A percentile compares a stretch with the other conserved stretches of the same genome.
Conservation (phyloP, 2,888 invertebrate species). For the Nymphalis urticae region DNA sequence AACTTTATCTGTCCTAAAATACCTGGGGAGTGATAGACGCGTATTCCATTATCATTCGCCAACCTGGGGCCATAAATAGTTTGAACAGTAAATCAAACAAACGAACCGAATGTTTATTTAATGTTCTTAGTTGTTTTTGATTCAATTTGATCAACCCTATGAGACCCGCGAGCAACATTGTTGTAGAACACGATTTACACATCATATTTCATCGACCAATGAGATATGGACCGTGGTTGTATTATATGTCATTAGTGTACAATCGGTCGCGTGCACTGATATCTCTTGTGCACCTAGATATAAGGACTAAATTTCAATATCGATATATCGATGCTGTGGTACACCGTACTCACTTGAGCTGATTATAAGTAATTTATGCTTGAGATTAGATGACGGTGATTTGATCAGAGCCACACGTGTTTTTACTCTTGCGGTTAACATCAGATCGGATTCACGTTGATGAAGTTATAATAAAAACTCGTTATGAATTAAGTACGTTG, state of each 20-base stretch:
- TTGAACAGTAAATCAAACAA: constrained; percentile 14
- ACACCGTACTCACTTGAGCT: constrained; percentile 31
- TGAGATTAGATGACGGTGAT: constrained; percentile 41
- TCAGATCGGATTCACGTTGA: constrained; percentile 29
- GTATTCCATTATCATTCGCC: constrained; percentile 17
- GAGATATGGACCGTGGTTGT: constrained; percentile 43
- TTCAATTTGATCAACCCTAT: constrained; percentile 27
- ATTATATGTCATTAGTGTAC: constrained; percentile 57
- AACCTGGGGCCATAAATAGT: constrained; percentile 21
- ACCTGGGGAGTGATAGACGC: constrained; percentile 21
- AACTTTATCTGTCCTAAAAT: constrained; percentile 17
- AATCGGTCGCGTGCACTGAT: constrained; percentile 21
- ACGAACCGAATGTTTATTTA: constrained; percentile 24
- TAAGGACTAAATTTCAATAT: constrained; percentile 16
- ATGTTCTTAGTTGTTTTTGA: constrained; percentile 12
- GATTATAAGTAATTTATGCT: constrained; percentile 42
- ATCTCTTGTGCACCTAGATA: constrained; percentile 2
- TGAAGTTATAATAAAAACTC: constrained; percentile 34
- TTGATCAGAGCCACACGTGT: constrained; percentile 35
- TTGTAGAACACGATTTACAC: constrained; percentile 45
- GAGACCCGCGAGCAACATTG: constrained; percentile 41
- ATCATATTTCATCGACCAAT: constrained; percentile 62
- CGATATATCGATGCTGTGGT: constrained; percentile 1
- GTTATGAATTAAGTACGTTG: constrained; percentile 25
- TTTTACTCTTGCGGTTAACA: constrained; percentile 34